phyloP scores from a whole-genome alignment of 23 tunicate species.

The Ascidia mentula region DNA sequence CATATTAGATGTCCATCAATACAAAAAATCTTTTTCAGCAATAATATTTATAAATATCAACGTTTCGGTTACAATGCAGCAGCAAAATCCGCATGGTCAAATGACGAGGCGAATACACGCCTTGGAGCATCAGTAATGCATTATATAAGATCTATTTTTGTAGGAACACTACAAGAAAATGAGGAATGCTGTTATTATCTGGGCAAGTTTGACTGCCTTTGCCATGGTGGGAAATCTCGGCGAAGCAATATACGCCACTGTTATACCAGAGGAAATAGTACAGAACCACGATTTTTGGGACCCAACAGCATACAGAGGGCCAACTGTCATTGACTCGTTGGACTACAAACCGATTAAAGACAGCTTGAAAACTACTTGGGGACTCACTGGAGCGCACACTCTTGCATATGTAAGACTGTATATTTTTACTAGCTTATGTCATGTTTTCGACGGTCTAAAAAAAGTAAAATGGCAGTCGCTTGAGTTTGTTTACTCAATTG shows the following conservation, averaged over 20 bases:
- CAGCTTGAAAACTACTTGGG: conserved; percentile 50
- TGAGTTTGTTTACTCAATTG: no score
- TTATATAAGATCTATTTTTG: no score
- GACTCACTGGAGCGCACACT: conserved; percentile 56
- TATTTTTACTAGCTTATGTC: no score
- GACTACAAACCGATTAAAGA: conserved; percentile 21
- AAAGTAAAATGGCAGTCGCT: no score
- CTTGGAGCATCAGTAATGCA: no score
- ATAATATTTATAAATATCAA: no score
- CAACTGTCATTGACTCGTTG: background rate
- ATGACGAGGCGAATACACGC: no score
- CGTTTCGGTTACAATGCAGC: no score
- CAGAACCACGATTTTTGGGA: background rate
- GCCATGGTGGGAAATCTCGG: conserved; percentile 60
- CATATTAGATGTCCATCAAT: no score
- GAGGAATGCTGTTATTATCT: conserved; percentile 49
- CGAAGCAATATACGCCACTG: conserved; percentile 63
- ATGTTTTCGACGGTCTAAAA: no score
- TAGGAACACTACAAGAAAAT: conserved; percentile 76
- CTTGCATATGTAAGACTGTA: conserved; percentile 77
- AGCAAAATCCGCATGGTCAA: no score
- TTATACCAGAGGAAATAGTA: conserved; percentile 33
- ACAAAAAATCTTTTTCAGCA: no score
- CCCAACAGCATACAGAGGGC: background rate
- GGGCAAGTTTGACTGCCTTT: conserved; percentile 45